phyloP scores from a whole-genome alignment of 2,888 invertebrate species.

The Aspidiotus destructor region DNA sequence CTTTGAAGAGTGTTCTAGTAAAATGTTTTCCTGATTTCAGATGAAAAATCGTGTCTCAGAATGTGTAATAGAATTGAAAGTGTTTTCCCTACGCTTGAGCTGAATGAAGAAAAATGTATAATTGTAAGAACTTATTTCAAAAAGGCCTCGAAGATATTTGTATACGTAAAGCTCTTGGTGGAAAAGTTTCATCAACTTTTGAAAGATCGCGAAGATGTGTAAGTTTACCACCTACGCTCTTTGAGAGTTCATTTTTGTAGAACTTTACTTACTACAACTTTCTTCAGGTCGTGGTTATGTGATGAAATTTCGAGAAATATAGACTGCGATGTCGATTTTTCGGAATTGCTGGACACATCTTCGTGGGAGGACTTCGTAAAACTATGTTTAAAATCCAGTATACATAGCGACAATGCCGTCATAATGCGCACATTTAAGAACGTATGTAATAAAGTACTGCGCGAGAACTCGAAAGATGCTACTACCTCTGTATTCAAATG shows the following conservation, averaged over 20 bases:
- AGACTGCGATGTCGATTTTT: conserved; percentile 1
- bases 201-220: conserved; percentile 5
- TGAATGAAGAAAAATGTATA: conserved; percentile 6
- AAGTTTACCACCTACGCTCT: not conserved
- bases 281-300: conserved; percentile 14
- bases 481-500: conserved; percentile 10
- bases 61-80: conserved; percentile 3
- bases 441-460: conserved; percentile 10
- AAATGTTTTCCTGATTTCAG: not conserved
- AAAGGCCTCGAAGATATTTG: not conserved
- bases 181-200: conserved; percentile 7
- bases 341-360: not conserved
- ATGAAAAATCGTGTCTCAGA: conserved; percentile 5
- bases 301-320: not conserved
- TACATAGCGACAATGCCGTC: not conserved
- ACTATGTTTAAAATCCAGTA: conserved; percentile 11
- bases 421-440: conserved; percentile 10
- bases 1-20: not conserved
- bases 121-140: conserved; percentile 13
- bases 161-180: not conserved
- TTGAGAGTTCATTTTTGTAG: too few relatives aligned
- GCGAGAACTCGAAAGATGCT: not conserved
- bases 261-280: too few relatives aligned
- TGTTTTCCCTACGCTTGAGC: not conserved
- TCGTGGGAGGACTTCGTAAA: conserved; percentile 19